These are phyloP conservation scores for Noturus placidus DNA, from an alignment of 2,113 vertebrate genomes.

Conservation along the genomic window DNA sequence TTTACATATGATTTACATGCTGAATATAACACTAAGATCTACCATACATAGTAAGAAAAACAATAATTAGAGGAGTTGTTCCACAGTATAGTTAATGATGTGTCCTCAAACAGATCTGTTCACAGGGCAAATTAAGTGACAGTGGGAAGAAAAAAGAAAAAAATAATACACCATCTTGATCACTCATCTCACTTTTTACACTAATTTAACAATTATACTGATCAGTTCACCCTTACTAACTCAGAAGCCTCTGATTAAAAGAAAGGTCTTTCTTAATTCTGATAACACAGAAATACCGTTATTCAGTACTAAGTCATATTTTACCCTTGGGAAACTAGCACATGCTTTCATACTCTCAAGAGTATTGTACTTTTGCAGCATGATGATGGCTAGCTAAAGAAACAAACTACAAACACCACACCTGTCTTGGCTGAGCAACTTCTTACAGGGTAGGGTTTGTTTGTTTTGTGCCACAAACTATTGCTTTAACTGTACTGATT, in stretches of 20 bases:
- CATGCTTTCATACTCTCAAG: not conserved
- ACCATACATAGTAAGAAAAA: not conserved
- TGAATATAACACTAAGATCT: not conserved
- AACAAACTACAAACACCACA: not conserved
- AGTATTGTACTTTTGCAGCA: not conserved
- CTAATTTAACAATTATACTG: not conserved
- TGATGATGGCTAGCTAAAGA: not conserved
- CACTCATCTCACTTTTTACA: not conserved
- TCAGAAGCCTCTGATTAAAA: not conserved
- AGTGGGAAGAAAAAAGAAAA: too few relatives aligned
- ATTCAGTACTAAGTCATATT: not conserved
- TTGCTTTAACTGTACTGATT: not conserved
- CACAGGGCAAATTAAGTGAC: not conserved
- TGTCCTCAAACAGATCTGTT: not conserved
- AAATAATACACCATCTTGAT: not conserved
- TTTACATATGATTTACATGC: not conserved
- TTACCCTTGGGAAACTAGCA: not conserved
- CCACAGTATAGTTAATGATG: not conserved
- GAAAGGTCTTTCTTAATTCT: not conserved
- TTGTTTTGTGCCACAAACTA: not conserved
- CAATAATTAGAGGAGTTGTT: not conserved
- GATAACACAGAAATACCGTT: not conserved
- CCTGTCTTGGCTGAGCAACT: not conserved
- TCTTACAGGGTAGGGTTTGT: too few relatives aligned
- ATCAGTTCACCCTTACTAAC: not conserved